Conservation (phyloP, 1,140 invertebrate genomes). For the Frieseomelitta varia region DNA sequence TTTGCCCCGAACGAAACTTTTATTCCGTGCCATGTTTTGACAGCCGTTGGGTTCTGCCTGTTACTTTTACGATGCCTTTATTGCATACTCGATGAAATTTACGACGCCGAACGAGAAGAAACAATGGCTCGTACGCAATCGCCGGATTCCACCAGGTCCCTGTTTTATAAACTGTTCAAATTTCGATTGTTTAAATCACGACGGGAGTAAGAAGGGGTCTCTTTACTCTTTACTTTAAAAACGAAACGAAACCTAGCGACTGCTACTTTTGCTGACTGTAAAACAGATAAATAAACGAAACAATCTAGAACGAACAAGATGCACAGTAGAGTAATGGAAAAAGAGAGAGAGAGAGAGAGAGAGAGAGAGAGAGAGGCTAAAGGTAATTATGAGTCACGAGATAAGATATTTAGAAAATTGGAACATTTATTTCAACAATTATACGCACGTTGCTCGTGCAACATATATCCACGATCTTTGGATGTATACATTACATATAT, state of each 20-base stretch:
- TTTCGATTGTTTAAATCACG: no score
- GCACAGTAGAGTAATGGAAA: neutral
- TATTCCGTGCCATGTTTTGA: slow-evolving; percentile 73
- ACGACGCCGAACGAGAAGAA: no score
- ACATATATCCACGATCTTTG: slow-evolving; percentile 13
- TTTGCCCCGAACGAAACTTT: slow-evolving; percentile 54
- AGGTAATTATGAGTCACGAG: neutral
- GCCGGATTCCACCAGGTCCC: no score
- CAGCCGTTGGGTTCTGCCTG: slow-evolving; percentile 76
- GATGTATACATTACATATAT: slow-evolving; percentile 46
- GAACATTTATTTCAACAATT: slow-evolving; percentile 76
- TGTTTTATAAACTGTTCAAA: no score
- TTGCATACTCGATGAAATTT: neutral
- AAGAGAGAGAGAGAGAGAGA: no score
- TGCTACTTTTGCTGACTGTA: no score
- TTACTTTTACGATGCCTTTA: slow-evolving; percentile 71
- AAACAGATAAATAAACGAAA: accelerated
- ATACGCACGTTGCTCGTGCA: slow-evolving; percentile 37
- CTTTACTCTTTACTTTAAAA: no score
- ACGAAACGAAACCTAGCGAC: no score
- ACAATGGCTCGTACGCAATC: no score
- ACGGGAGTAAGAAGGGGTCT: no score
- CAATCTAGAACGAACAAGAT: neutral
- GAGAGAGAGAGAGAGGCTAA: neutral
- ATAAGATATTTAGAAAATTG: slow-evolving; percentile 54